Conservation (phyloP, 2,113 vertebrate genomes). For the Fulica atra region DNA sequence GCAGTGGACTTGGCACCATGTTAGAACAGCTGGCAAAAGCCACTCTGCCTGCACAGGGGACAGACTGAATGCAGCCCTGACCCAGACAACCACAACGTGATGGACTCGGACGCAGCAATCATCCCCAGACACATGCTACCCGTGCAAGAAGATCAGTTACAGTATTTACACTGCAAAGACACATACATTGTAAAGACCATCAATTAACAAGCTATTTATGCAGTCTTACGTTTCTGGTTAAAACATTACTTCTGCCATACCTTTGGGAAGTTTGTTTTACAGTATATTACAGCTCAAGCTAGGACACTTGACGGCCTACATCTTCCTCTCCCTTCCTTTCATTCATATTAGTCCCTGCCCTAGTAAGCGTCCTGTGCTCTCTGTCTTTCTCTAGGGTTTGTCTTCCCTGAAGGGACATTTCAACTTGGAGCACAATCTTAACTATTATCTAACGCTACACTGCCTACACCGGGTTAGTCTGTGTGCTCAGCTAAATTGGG, state of each 20-base stretch:
- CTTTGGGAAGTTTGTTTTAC: not conserved
- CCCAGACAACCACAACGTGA: not conserved
- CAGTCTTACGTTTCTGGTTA: not conserved
- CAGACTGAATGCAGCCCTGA: not conserved
- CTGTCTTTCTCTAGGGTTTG: slow-evolving; percentile 11
- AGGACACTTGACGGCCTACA: not conserved
- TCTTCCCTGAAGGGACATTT: slow-evolving; percentile 1
- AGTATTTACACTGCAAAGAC: not conserved
- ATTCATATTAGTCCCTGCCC: slow-evolving; percentile 19
- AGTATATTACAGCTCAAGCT: not conserved
- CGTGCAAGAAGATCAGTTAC: not conserved
- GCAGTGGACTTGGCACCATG: not conserved
- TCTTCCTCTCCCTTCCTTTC: slow-evolving; percentile 43
- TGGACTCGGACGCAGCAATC: not conserved
- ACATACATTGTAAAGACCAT: not conserved
- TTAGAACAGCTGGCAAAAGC: not conserved
- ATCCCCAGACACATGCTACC: not conserved
- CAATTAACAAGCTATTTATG: not conserved
- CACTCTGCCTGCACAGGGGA: not conserved
- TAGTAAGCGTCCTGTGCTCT: not conserved
- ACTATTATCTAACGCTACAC: not conserved
- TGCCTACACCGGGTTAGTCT: not conserved
- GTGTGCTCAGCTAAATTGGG: not conserved
- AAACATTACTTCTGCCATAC: not conserved
- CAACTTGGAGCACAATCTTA: not conserved